Conservation (phyloP, 2,113 vertebrate genomes). For the Turnix velox region DNA sequence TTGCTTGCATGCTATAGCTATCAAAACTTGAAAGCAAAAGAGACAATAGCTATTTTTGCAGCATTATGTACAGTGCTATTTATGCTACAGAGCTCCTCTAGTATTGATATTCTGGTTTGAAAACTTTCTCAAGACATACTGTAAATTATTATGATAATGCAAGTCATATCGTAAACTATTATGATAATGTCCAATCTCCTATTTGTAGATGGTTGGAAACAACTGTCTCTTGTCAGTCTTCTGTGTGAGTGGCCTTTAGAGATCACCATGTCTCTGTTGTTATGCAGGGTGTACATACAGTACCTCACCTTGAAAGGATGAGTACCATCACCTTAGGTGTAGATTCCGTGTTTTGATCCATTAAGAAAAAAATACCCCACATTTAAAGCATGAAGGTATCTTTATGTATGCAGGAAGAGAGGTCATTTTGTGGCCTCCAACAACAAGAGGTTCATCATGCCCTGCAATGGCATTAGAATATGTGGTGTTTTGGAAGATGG, state of each 20-base stretch:
- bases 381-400: fast-evolving
- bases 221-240: background rate
- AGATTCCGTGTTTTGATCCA: background rate
- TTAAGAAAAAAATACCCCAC: background rate
- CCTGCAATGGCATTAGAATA: background rate
- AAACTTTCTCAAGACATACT: background rate
- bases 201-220: background rate
- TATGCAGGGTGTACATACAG: background rate
- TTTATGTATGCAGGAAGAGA: background rate
- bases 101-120: background rate
- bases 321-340: background rate
- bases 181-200: background rate
- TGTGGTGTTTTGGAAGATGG: background rate
- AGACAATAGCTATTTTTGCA: background rate
- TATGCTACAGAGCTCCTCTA: background rate
- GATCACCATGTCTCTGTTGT: background rate
- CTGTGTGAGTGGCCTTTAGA: background rate
- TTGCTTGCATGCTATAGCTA: background rate
- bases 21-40: background rate
- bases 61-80: background rate
- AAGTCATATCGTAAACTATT: background rate
- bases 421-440: background rate
- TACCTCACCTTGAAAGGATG: background rate
- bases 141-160: background rate
- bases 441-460: background rate